Conservation (phyloP, 2,888 invertebrate species). For the Rhodophaea formosa region DNA sequence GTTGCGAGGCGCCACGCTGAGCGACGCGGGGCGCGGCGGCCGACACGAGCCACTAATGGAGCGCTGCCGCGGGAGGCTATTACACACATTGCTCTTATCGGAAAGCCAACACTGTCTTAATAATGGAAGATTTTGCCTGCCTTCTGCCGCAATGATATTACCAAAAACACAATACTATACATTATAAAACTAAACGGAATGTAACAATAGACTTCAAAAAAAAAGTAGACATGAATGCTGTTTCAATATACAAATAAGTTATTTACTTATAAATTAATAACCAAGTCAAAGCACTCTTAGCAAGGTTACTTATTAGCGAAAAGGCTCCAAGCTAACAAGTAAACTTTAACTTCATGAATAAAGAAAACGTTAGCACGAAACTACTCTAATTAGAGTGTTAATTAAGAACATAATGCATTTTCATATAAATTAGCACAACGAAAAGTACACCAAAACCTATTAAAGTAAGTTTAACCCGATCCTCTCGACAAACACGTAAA, state of each 20-base stretch:
- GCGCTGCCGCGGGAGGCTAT: constrained; percentile 58
- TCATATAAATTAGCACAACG: constrained; percentile 22
- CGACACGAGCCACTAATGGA: constrained; percentile 70
- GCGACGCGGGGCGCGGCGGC: constrained; percentile 58
- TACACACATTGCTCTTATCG: constrained; percentile 63
- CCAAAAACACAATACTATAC: constrained; percentile 18
- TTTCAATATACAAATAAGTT: no score
- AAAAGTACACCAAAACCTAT: constrained; percentile 34
- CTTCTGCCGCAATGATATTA: constrained; percentile 15
- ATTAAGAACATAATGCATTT: constrained; percentile 14
- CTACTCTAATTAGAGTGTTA: constrained; percentile 11
- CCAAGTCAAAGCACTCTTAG: no score
- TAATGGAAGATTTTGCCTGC: constrained; percentile 52
- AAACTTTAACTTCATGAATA: neutral
- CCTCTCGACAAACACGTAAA: constrained; percentile 35
- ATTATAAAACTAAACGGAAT: neutral
- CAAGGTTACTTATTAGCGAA: no score
- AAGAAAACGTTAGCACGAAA: neutral
- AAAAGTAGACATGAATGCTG: no score
- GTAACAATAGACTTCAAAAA: no score
- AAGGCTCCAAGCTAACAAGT: neutral
- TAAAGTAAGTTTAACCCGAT: constrained; percentile 42
- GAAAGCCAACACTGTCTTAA: constrained; percentile 60
- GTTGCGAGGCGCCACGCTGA: constrained; percentile 55
- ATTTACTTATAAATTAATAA: no score